Evolutionary conservation across 1,140 invertebrate species (phyloP), one percentile per base, ranked within the genome.

Genomic region (Cyclina sinensis): DNA sequence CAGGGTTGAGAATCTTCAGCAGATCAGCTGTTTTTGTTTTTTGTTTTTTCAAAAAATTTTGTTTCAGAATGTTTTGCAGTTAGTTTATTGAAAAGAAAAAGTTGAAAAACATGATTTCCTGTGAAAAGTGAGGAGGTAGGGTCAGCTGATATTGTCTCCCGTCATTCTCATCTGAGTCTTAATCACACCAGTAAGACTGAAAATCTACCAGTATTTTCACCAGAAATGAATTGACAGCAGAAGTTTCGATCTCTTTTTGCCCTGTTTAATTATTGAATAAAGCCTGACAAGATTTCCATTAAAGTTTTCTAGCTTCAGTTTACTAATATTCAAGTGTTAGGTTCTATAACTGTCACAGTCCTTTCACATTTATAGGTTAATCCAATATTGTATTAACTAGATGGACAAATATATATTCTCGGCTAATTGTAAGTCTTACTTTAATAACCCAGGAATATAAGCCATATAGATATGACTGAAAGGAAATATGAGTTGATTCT

Each of bases 351-450:
- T 16, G 14, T 16, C 18, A 18, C 12, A 27, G 21, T 21, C 21
- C 27, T 18, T 70, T 70, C 37, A 70, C 24, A n/a, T n/a, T 37
- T 70, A 37, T 35, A 35, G 32, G 65, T 70, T 70, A 70, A 70
- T 70, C 65, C 65, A 70, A 70, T 70, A 70, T 70, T 70, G 65
- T 70, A 27, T 62, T 7, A 21, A 18, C 5, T 62, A 9, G 18
- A n/a, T 62, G 21, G 24, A 62, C 27, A 70, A 70, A 70, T 39
- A 70, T 62, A 27, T 35, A 37, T 70, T 39, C 65, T 70, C 37
- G 32, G 32, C 37, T 37, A 37, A 37, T 27, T 37, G 21, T 70
- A 30, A 32, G 37, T 37, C 65, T 70, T 16, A 9, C 16, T 37
- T 39, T n/a, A n/a, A n/a, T n/a, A n/a, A n/a, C n/a, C n/a, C n/a